These are phyloP conservation scores for Ceraclea dissimilis DNA, from an alignment of 2,888 invertebrate species.

Conservation along the genomic window DNA sequence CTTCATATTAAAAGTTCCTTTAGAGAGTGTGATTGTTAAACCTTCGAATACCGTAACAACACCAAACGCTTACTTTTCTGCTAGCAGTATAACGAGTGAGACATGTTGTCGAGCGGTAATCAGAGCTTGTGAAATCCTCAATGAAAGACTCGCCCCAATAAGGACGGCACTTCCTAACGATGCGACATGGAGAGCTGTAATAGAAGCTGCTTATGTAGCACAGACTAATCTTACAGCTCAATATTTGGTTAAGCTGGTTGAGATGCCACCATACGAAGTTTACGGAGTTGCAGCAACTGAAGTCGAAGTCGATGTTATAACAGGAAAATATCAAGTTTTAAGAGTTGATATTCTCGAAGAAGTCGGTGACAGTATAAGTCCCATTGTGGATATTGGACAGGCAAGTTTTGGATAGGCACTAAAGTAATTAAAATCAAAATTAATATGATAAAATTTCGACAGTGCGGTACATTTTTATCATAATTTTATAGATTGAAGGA, in stretches of 20 bases:
- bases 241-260: constrained; percentile 41
- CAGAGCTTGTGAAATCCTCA: constrained; percentile 45
- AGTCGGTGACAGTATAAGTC: constrained; percentile 58
- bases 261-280: constrained; percentile 46
- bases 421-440: background rate
- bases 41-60: constrained; percentile 55
- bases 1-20: constrained; percentile 54
- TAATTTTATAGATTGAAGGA: constrained; percentile 13
- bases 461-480: background rate
- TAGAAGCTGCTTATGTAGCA: constrained; percentile 42
- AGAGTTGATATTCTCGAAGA: constrained; percentile 61
- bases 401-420: constrained; percentile 32
- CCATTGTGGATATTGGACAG: constrained; percentile 61
- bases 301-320: constrained; percentile 63
- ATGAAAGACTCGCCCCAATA: constrained; percentile 40
- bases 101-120: constrained; percentile 51
- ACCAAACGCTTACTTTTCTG: constrained; percentile 60
- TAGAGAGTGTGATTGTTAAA: constrained; percentile 59
- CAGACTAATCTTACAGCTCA: constrained; percentile 50
- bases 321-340: constrained; percentile 52
- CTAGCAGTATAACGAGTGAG: constrained; percentile 69
- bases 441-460: background rate
- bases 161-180: constrained; percentile 34
- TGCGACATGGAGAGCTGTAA: constrained; percentile 46
- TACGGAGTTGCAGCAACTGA: constrained; percentile 56